Evolutionary conservation across 2,888 invertebrate genomes (phyloP).

Genomic region (Hypomecis punctinalis): DNA sequence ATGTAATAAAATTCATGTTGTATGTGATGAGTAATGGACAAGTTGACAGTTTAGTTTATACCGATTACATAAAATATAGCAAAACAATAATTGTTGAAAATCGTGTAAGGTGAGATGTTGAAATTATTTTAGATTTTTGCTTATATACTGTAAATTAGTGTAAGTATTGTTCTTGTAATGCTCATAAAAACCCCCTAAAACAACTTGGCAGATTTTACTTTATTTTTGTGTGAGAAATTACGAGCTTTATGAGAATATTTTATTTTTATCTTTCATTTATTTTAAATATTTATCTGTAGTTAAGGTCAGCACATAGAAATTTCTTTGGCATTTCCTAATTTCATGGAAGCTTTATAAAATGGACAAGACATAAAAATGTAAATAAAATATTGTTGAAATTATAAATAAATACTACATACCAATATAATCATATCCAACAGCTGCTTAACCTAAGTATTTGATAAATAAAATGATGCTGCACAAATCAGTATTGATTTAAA

Average conservation of each 20-base stretch:
- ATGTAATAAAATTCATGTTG: conserved; percentile 13
- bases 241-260: conserved; percentile 9
- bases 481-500: conserved; percentile 36
- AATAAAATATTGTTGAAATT: neutral
- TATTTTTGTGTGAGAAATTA: conserved; percentile 11
- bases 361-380: neutral
- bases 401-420: neutral
- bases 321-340: neutral
- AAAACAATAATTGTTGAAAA: neutral
- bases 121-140: conserved; percentile 17
- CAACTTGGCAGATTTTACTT: conserved; percentile 9
- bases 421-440: neutral
- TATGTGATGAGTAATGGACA: conserved; percentile 12
- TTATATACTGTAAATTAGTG: conserved; percentile 19
- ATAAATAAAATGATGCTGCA: conserved; percentile 11
- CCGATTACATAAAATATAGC: conserved; percentile 14
- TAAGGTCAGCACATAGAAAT: conserved; percentile 11
- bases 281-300: conserved; percentile 9
- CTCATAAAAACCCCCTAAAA: conserved; percentile 1
- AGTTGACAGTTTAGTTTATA: conserved; percentile 7
- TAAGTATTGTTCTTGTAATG: conserved; percentile 20
- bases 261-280: conserved; percentile 5
- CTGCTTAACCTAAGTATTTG: neutral
- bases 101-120: conserved; percentile 8
- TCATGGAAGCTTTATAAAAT: neutral